These are phyloP conservation scores for Lepidonotus clava DNA, from an alignment of 2,888 invertebrate species.

Conservation along the genomic window DNA sequence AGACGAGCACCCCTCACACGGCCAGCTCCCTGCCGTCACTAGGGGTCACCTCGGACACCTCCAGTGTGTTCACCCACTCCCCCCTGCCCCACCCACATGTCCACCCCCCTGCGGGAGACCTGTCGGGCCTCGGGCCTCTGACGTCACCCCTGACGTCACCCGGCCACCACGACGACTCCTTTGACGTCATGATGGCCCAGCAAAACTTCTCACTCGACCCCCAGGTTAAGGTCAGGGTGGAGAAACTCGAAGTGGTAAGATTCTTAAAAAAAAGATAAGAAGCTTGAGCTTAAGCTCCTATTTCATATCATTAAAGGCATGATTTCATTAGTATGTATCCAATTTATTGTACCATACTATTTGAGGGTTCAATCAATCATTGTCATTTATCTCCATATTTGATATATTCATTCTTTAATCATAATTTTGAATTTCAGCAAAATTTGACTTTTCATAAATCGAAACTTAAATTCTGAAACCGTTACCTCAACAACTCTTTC, in stretches of 20 bases:
- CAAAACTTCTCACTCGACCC: slow-evolving; percentile 68
- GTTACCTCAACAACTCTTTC: not conserved
- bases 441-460: not conserved
- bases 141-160: not conserved
- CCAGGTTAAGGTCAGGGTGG: slow-evolving; percentile 70
- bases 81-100: not conserved
- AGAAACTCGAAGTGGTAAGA: slow-evolving; percentile 71
- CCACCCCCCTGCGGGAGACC: too few species aligned
- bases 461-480: not conserved
- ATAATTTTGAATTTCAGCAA: not conserved
- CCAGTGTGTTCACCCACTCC: not conserved
- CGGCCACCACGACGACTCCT: not conserved
- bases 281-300: too few species aligned
- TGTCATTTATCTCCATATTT: too few species aligned
- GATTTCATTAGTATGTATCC: too few species aligned
- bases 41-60: not conserved
- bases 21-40: not conserved
- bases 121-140: not conserved
- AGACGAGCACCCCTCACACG: slow-evolving; percentile 6
- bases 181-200: not conserved
- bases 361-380: too few species aligned
- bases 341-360: too few species aligned
- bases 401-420: too few species aligned
- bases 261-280: too few species aligned
- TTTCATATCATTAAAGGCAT: too few species aligned